phyloP scores from a whole-genome alignment of 2,113 vertebrate genomes.

The Pollimyrus isidori region DNA sequence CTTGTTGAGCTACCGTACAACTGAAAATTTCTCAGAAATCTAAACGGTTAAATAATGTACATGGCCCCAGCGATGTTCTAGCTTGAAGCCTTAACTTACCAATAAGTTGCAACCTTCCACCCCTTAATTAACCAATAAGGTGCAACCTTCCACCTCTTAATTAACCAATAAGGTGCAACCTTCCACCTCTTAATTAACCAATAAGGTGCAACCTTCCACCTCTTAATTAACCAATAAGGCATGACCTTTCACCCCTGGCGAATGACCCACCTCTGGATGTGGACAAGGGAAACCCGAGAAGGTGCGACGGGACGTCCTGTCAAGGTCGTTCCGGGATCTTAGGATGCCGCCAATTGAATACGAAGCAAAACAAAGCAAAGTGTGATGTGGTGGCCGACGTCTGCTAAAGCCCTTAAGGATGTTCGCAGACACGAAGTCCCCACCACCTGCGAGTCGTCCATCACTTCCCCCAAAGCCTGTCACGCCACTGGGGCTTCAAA shows the following conservation, averaged over 20 bases:
- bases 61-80: not conserved
- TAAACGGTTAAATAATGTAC: not conserved
- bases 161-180: not conserved
- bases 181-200: not conserved
- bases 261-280: not conserved
- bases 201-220: not conserved
- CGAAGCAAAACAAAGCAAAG: slow-evolving; percentile 37
- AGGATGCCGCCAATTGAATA: not conserved
- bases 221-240: not conserved
- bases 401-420: slow-evolving; percentile 48
- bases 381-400: slow-evolving; percentile 47
- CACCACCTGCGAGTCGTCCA: slow-evolving; percentile 50
- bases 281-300: not conserved
- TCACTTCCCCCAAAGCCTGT: slow-evolving; percentile 42
- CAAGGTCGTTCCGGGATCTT: not conserved
- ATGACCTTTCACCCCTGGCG: not conserved
- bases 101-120: not conserved
- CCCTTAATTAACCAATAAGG: not conserved
- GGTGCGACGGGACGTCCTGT: not conserved
- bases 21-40: not conserved
- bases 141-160: not conserved
- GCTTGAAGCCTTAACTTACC: not conserved
- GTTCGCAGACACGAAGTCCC: slow-evolving; percentile 32
- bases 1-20: not conserved
- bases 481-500: slow-evolving; percentile 22